These are phyloP conservation scores for Calyptommatus sinebrachiatus DNA, from an alignment of 2,113 vertebrate genomes.

Conservation along the genomic window DNA sequence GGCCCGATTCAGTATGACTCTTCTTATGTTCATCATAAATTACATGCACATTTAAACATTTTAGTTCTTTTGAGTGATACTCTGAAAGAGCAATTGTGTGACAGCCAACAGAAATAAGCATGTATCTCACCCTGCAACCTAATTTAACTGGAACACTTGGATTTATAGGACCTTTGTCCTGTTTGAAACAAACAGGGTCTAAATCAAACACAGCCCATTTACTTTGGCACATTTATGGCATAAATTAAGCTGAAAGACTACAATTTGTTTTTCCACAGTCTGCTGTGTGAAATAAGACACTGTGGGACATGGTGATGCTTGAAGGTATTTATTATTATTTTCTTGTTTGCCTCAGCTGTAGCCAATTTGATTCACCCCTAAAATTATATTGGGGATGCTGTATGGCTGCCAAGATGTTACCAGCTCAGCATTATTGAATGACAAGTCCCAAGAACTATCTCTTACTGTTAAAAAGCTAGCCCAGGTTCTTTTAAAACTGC, in stretches of 20 bases:
- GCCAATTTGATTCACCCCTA: no score
- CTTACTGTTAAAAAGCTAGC: no score
- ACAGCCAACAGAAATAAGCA: not conserved
- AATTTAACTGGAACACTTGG: not conserved
- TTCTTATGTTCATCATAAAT: no score
- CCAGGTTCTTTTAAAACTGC: no score
- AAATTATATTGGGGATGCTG: not conserved
- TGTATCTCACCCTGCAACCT: not conserved
- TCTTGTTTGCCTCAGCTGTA: not conserved
- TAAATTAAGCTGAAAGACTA: not conserved
- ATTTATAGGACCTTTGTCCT: conserved; percentile 3
- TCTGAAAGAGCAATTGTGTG: no score
- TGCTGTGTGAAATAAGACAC: not conserved
- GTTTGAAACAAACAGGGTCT: not conserved
- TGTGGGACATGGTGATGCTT: not conserved
- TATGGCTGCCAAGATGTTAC: not conserved
- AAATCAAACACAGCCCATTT: not conserved
- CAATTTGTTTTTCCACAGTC: not conserved
- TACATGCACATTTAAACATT: not conserved
- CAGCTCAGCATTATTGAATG: no score
- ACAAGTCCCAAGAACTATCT: no score
- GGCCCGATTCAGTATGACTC: no score
- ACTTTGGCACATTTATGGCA: not conserved
- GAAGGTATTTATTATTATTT: not conserved
- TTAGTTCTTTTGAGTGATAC: not conserved